Conservation (phyloP, 2,797 vertebrate genomes). For the Etheostoma nigrum region DNA sequence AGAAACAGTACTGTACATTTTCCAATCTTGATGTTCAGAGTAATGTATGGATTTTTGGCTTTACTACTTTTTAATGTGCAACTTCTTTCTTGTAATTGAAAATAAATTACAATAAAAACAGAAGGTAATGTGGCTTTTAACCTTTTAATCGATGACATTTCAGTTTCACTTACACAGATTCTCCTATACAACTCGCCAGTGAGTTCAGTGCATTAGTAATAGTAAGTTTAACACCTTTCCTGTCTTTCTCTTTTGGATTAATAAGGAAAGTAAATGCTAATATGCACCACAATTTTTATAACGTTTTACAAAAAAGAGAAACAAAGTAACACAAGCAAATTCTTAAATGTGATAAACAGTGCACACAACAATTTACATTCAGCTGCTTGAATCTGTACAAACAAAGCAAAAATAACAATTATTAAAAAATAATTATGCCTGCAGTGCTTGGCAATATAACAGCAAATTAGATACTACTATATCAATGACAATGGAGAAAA, state of each 20-base stretch:
- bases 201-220: not conserved
- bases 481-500: constrained; percentile 17
- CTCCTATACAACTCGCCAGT: not conserved
- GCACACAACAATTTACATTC: constrained; percentile 27
- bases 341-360: constrained; percentile 4
- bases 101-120: constrained; percentile 65
- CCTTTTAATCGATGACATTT: constrained; percentile 39
- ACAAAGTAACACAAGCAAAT: not conserved
- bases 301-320: constrained; percentile 6
- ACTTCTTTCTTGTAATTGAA: constrained; percentile 59
- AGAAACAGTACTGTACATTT: constrained; percentile 39
- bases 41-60: constrained; percentile 41
- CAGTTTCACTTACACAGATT: constrained; percentile 9
- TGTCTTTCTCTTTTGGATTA: constrained; percentile 63
- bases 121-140: constrained; percentile 12
- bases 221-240: constrained; percentile 17
- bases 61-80: constrained; percentile 61
- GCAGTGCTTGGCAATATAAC: not conserved
- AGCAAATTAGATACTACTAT: constrained; percentile 19
- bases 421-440: constrained; percentile 8
- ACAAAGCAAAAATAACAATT: not conserved
- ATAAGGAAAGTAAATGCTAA: constrained; percentile 9
- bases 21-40: constrained; percentile 42
- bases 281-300: not conserved
- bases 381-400: constrained; percentile 16